These are phyloP conservation scores for Ryuthela nishihirai DNA, from an alignment of 2,888 invertebrate species.

Conservation along the genomic window DNA sequence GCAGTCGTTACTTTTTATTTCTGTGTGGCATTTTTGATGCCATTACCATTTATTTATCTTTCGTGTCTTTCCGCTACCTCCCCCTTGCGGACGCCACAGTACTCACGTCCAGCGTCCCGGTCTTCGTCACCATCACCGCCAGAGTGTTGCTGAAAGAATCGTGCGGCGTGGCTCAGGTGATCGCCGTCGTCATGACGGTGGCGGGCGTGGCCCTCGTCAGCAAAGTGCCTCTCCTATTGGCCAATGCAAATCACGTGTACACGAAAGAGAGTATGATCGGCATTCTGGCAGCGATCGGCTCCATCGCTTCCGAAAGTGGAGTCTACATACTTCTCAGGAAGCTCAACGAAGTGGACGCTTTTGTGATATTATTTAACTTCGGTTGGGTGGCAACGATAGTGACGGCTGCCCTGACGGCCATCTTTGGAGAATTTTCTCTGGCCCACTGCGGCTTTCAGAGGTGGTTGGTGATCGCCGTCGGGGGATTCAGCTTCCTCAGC, in stretches of 20 bases:
- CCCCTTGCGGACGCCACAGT: conserved; percentile 87
- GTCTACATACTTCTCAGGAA: conserved; percentile 80
- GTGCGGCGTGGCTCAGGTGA: conserved; percentile 77
- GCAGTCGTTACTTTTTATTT: conserved; percentile 64
- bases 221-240: conserved; percentile 73
- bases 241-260: conserved; percentile 9
- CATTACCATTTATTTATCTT: conserved; percentile 80
- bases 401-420: conserved; percentile 63
- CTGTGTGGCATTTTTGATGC: conserved; percentile 81
- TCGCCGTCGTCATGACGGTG: conserved; percentile 76
- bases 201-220: conserved; percentile 83
- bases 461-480: conserved; percentile 62
- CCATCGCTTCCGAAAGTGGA: conserved; percentile 82
- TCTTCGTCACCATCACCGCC: conserved; percentile 68
- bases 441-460: conserved; percentile 77
- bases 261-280: conserved; percentile 60
- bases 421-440: conserved; percentile 73
- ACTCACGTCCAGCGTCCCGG: conserved; percentile 86
- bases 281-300: conserved; percentile 76
- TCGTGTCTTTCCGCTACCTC: conserved; percentile 87
- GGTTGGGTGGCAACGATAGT: conserved; percentile 67
- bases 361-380: conserved; percentile 83
- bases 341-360: conserved; percentile 77
- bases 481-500: conserved; percentile 41
- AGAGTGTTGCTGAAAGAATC: conserved; percentile 73